Evolutionary conservation across 1,140 invertebrate genomes (phyloP).

Genomic region (Drosophila malerkotliana): DNA sequence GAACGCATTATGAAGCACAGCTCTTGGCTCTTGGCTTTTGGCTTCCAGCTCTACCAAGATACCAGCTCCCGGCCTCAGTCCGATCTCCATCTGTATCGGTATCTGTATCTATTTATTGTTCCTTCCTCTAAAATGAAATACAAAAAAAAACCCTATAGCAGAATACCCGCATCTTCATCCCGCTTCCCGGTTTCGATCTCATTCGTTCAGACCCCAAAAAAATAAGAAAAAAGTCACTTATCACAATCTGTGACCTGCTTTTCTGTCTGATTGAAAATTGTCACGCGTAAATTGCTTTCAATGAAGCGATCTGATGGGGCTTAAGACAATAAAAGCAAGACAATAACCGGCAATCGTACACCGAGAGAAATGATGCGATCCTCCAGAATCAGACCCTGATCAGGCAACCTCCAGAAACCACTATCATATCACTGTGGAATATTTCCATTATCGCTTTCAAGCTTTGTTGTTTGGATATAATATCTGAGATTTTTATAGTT

Average conservation of each 20-base stretch:
- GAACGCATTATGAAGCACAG: slow-evolving; percentile 66
- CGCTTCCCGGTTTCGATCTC: slow-evolving; percentile 2
- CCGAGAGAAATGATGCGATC: neutral
- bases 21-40: neutral
- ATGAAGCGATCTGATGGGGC: slow-evolving; percentile 37
- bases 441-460: no score
- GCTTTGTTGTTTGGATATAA: no score
- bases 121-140: neutral
- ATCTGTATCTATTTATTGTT: slow-evolving; percentile 15
- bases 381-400: no score
- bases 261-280: slow-evolving; percentile 66
- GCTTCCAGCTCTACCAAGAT: neutral
- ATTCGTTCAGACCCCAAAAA: neutral
- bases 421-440: no score
- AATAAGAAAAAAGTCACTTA: slow-evolving; percentile 15
- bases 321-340: slow-evolving; percentile 37
- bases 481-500: no score
- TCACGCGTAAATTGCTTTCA: slow-evolving; percentile 67
- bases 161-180: slow-evolving; percentile 5
- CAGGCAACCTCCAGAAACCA: no score
- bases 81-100: slow-evolving; percentile 20
- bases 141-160: neutral
- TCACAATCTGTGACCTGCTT: slow-evolving; percentile 47
- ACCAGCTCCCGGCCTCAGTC: neutral
- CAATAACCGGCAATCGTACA: neutral